A percentile compares a stretch with the other conserved stretches of the same genome.
phyloP scores from a whole-genome alignment of 2,797 vertebrate species.

The Epinephelus malabaricus region DNA sequence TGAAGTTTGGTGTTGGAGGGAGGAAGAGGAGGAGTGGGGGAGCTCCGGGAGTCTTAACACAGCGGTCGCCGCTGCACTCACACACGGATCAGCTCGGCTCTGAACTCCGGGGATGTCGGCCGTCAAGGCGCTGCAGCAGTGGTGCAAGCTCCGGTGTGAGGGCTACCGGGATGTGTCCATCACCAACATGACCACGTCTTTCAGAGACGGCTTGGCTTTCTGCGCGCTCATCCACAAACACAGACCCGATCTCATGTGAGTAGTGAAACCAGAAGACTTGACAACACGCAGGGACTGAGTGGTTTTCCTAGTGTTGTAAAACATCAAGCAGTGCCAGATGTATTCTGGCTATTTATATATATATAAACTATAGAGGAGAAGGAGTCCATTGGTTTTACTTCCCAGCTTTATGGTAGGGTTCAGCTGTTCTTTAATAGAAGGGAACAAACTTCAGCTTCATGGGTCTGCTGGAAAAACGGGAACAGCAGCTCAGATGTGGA shows the following conservation, averaged over 20 bases:
- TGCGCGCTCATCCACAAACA: conserved; percentile 97
- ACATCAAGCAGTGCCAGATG: not conserved
- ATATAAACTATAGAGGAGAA: no score
- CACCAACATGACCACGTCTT: conserved; percentile 99
- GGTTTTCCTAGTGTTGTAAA: not conserved
- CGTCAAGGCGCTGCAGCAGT: conserved; percentile 94
- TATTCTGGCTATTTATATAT: not conserved
- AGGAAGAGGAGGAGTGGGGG: not conserved
- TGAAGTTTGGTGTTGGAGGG: not conserved
- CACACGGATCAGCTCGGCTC: conserved; percentile 28
- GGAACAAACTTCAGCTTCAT: not conserved
- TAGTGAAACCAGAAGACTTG: conserved; percentile 25
- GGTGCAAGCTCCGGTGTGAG: conserved; percentile 93
- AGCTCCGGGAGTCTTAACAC: not conserved
- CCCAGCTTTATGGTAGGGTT: not conserved
- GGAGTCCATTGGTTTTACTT: not conserved
- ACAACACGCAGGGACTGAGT: not conserved
- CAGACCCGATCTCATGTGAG: conserved; percentile 96
- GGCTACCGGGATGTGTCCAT: conserved; percentile 94
- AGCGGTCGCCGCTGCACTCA: conserved; percentile 27
- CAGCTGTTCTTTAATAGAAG: not conserved
- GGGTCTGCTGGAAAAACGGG: conserved; percentile 29
- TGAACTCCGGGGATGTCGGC: conserved; percentile 88
- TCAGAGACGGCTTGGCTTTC: conserved; percentile 96
- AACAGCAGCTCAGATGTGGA: conserved; percentile 10